Evolutionary conservation across 2,888 invertebrate genomes (phyloP).

Genomic region (Lissonota sp.): DNA sequence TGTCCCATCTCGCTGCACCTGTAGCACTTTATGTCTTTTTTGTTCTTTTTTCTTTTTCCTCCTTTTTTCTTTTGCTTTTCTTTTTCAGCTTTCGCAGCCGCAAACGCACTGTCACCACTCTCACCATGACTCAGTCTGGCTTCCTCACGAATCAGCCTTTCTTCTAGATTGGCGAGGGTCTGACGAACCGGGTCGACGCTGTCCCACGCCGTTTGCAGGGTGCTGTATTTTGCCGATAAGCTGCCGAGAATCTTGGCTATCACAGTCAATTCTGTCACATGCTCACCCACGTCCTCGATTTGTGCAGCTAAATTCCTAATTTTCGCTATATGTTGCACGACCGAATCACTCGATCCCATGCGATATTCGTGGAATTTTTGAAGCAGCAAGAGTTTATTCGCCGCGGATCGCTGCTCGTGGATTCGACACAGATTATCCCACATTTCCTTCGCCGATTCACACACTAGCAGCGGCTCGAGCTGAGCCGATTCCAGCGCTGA

Average conservation of each 20-base stretch:
- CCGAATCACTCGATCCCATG: not conserved
- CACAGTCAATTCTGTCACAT: not conserved
- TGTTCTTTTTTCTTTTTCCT: slow-evolving; percentile 35
- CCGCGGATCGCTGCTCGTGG: slow-evolving; percentile 1
- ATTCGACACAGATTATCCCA: not conserved
- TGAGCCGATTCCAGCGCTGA: slow-evolving; percentile 53
- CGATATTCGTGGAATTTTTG: not conserved
- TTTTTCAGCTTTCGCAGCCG: slow-evolving; percentile 42
- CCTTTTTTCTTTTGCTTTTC: slow-evolving; percentile 27
- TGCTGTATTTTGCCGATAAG: slow-evolving; percentile 6
- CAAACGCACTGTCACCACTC: slow-evolving; percentile 34
- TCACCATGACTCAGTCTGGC: slow-evolving; percentile 38
- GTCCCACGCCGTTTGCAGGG: slow-evolving; percentile 4
- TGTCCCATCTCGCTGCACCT: no score
- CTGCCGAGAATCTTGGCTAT: slow-evolving; percentile 2
- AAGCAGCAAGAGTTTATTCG: not conserved
- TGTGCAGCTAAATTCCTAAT: slow-evolving; percentile 1
- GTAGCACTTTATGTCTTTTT: slow-evolving; percentile 12
- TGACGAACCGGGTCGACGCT: not conserved
- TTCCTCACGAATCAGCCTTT: slow-evolving; percentile 8
- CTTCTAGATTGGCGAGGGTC: not conserved
- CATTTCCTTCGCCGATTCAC: not conserved
- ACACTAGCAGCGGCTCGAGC: slow-evolving; percentile 50
- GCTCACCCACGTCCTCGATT: slow-evolving; percentile 1
- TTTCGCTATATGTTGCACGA: not conserved